Base-by-base conservation (phyloP, 2,797 vertebrate species). In the Rhabdophis nuchalis region DNA sequence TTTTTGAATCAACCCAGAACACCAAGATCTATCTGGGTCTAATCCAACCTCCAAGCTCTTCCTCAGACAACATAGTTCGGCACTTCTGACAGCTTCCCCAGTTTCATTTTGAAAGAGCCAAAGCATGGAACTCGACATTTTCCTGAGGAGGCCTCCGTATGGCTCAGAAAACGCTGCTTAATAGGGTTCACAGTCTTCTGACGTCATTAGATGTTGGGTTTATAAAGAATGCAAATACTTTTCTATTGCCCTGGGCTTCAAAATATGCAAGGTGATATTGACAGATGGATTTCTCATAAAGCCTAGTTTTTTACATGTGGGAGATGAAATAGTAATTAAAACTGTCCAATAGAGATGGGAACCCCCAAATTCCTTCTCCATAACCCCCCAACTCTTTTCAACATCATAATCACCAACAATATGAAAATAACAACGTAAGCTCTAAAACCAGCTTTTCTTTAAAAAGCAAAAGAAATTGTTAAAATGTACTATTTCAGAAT, bases 191-290 rank as follows among this genome's bases (percentile, higher is more conserved):
- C 20, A 12, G 8, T 0, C 1, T 41, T n/a, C 72, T n/a, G 92
- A 32, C 56, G 50, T 89, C 88, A 85, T 93, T 93, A 54, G 85
- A 90, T 92, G 87, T n/a, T 18, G 53, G 27, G 23, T 12, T 61
- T 27, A 25, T 90, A 14, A 94, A 90, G 52, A 82, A 72, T 1
- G 58, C 64, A 54, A 23, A 50, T 14, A 0, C 0, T 68, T 85
- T 32, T n/a, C 57, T 89, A 41, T 53, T 36, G 72, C 50, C 0
- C 27, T 3, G 57, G 3, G 89, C 1, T 12, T 1, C n/a, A 57
- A 10, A 4, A 14, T 60, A 50, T 52, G 82, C 18, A 50, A 13
- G 56, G 50, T 90, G 29, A n/a, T 18, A 11, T n/a, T 58, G 46
- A 58, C 29, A 41, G 7, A 29, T 68, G 18, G 12, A 23, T 16